A percentile compares a stretch with the other conserved stretches of the same genome.
Evolutionary conservation across 2,113 vertebrate genomes (phyloP).

Genomic region (Carettochelys insculpta): DNA sequence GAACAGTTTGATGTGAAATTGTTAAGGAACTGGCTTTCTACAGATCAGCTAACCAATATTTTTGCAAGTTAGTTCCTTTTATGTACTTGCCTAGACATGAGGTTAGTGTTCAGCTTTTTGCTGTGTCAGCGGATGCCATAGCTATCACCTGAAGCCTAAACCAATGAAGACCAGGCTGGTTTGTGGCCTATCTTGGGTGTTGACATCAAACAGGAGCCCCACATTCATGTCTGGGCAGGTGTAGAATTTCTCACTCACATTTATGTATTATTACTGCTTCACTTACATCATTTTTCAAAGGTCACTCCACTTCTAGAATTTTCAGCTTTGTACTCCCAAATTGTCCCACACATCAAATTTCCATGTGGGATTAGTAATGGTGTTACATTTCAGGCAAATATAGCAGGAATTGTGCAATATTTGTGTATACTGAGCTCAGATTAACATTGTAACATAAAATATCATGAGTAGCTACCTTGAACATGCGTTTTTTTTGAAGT

Average conservation of each 20-base stretch:
- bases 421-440: background rate
- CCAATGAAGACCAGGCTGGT: conserved; percentile 43
- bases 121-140: conserved; percentile 46
- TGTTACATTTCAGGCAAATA: conserved; percentile 35
- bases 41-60: conserved; percentile 54
- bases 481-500: background rate
- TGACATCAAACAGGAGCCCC: conserved; percentile 53
- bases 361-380: conserved; percentile 41
- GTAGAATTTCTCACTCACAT: conserved; percentile 59
- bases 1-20: conserved; percentile 63
- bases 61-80: conserved; percentile 56
- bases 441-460: conserved; percentile 36
- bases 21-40: conserved; percentile 64
- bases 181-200: background rate
- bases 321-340: conserved; percentile 17
- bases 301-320: conserved; percentile 33
- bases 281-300: conserved; percentile 54
- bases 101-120: conserved; percentile 35
- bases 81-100: conserved; percentile 66
- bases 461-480: background rate
- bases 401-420: background rate
- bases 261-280: conserved; percentile 59
- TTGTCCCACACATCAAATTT: conserved; percentile 53
- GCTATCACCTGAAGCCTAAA: conserved; percentile 59
- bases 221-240: conserved; percentile 65